A percentile compares a stretch with the other conserved stretches of the same genome.
Evolutionary conservation across 1,140 invertebrate genomes (phyloP).

Genomic region (Bombus superbus): DNA sequence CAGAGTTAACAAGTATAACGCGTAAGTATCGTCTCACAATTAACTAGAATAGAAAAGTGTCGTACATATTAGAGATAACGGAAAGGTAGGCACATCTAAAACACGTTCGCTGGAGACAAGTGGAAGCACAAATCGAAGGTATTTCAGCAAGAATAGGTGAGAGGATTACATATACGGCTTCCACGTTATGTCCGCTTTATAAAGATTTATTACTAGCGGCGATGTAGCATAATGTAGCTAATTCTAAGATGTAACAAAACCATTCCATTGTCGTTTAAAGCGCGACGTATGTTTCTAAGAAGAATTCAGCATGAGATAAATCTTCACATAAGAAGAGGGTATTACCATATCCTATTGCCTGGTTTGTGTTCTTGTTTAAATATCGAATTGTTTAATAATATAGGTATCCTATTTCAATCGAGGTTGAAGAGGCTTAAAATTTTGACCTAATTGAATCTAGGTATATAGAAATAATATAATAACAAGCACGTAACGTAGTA

Average conservation of each 20-base stretch:
- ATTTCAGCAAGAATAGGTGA: constrained; percentile 43
- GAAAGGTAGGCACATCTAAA: neutral
- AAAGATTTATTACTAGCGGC: constrained; percentile 20
- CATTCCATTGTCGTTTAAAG: neutral
- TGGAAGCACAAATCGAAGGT: constrained; percentile 23
- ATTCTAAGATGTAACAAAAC: constrained; percentile 11
- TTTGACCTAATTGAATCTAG: neutral
- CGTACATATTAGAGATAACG: neutral
- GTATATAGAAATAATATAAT: neutral
- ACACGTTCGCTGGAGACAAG: neutral
- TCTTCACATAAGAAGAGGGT: neutral
- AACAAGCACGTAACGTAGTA: no score
- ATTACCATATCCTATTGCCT: neutral
- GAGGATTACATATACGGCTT: constrained; percentile 20
- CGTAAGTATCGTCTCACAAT: no score
- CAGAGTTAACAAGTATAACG: neutral
- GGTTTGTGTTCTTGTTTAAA: no score
- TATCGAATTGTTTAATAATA: no score
- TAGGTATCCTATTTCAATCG: no score
- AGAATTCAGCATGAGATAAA: neutral
- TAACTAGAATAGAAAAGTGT: neutral
- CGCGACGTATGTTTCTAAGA: neutral
- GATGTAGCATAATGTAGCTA: constrained; percentile 1
- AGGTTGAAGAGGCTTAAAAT: neutral
- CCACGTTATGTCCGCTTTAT: constrained; percentile 37